A percentile compares a stretch with the other conserved stretches of the same genome.
Conservation (phyloP, 2,888 invertebrate genomes). For the Caenorhabditis wallacei region DNA sequence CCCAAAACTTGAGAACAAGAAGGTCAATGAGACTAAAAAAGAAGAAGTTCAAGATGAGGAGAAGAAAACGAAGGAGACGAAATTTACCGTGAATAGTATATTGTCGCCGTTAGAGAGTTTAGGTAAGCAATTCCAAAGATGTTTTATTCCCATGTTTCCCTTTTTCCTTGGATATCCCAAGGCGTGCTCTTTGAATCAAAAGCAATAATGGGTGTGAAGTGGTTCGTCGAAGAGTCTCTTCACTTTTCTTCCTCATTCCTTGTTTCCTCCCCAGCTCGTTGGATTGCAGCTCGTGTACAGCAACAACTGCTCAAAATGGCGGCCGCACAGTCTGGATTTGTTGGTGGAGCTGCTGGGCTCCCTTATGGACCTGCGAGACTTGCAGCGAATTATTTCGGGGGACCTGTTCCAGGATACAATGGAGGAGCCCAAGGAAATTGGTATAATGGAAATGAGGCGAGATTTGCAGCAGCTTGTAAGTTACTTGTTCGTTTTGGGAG, state of each 20-base stretch:
- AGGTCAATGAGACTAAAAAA: conserved; percentile 13
- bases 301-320: conserved; percentile 76
- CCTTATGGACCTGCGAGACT: conserved; percentile 32
- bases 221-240: conserved; percentile 54
- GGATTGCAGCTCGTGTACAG: conserved; percentile 70
- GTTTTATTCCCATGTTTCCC: background rate
- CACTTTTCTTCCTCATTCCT: conserved; percentile 10
- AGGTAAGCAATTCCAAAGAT: conserved; percentile 41
- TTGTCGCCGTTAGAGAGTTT: conserved; percentile 67
- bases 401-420: conserved; percentile 55
- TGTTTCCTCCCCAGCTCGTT: conserved; percentile 18
- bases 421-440: conserved; percentile 53
- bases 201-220: conserved; percentile 62
- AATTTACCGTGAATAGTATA: conserved; percentile 67
- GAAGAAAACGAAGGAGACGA: conserved; percentile 39
- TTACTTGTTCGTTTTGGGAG: background rate
- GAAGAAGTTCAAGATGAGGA: conserved; percentile 20
- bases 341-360: conserved; percentile 11
- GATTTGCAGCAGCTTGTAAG: conserved; percentile 69
- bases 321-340: conserved; percentile 59
- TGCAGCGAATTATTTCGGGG: conserved; percentile 34
- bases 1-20: conserved; percentile 23
- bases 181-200: conserved; percentile 58
- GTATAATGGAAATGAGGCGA: conserved; percentile 69
- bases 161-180: too few relatives aligned